A percentile compares a stretch with the other conserved stretches of the same genome.
phyloP scores from a whole-genome alignment of 1,140 invertebrate genomes.

The Agrypnia vestita region DNA sequence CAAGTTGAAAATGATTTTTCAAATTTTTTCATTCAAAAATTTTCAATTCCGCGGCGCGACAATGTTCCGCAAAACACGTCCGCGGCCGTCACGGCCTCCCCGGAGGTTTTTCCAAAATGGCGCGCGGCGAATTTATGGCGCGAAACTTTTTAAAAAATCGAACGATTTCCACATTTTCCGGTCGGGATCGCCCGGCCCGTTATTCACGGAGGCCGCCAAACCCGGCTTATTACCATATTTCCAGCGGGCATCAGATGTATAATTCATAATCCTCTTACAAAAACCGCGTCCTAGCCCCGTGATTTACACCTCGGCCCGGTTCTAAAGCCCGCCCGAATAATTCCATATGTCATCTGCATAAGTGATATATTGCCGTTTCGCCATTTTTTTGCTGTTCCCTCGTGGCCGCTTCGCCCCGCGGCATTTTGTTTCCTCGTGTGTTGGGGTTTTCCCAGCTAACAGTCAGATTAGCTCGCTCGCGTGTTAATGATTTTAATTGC shows the following conservation, averaged over 20 bases:
- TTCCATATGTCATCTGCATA: slow-evolving; percentile 45
- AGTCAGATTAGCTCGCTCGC: not conserved
- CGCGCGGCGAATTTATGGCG: not conserved
- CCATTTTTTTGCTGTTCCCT: slow-evolving; percentile 36
- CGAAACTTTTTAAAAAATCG: slow-evolving; percentile 36
- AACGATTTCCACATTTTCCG: slow-evolving; percentile 17
- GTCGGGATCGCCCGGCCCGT: not conserved
- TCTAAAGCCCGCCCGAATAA: slow-evolving; percentile 31
- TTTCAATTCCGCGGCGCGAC: slow-evolving; percentile 12
- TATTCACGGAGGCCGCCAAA: slow-evolving; percentile 28
- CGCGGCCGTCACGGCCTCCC: not conserved
- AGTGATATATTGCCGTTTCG: slow-evolving; percentile 41
- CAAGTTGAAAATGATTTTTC: no score
- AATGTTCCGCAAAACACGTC: slow-evolving; percentile 18
- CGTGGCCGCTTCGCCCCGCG: not conserved
- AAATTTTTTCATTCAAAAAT: no score
- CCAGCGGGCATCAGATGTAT: slow-evolving; percentile 56
- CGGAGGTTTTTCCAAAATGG: slow-evolving; percentile 11
- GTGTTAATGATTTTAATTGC: slow-evolving; percentile 26
- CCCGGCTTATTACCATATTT: slow-evolving; percentile 58
- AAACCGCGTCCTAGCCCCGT: slow-evolving; percentile 51
- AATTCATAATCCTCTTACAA: slow-evolving; percentile 61
- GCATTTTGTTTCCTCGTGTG: not conserved
- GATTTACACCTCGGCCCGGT: slow-evolving; percentile 56
- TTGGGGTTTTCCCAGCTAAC: not conserved